Evolutionary conservation across 1,140 invertebrate species (phyloP).

Genomic region (Propsilocerus akamusi): DNA sequence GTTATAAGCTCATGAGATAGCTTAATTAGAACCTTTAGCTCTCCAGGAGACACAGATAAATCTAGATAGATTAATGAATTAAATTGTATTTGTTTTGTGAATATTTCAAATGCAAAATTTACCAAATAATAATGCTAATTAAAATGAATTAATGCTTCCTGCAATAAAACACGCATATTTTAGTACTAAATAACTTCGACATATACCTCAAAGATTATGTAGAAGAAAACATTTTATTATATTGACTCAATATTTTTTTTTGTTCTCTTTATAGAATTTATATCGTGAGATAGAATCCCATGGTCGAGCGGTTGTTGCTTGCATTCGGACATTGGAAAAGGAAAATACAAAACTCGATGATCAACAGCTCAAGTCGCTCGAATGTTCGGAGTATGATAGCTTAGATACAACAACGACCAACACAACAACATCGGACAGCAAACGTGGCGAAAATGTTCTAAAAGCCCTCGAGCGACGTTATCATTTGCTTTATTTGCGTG

Average conservation of each 20-base stretch:
- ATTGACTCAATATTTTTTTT: slow-evolving; percentile 6
- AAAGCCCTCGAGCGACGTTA: slow-evolving; percentile 58
- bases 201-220: no score
- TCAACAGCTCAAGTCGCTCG: slow-evolving; percentile 14
- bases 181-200: no score
- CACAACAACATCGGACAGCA: slow-evolving; percentile 7
- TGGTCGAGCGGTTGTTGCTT: slow-evolving; percentile 46
- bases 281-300: slow-evolving; percentile 55
- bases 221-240: no score
- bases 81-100: no score
- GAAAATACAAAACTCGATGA: slow-evolving; percentile 12
- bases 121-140: no score
- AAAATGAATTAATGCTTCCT: no score
- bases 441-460: slow-evolving; percentile 23
- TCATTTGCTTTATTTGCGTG: slow-evolving; percentile 70
- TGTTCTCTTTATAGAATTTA: slow-evolving; percentile 35
- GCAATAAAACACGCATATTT: no score
- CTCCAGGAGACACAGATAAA: no score
- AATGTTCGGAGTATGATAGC: not conserved
- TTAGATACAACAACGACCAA: slow-evolving; percentile 7
- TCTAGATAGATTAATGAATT: no score
- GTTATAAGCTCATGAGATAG: no score
- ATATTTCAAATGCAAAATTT: no score
- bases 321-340: slow-evolving; percentile 25
- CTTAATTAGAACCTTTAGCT: no score